Evolutionary conservation across 2,888 invertebrate genomes (phyloP), one percentile per base, ranked within the genome.

Genomic region (Lasioglossum vierecki): DNA sequence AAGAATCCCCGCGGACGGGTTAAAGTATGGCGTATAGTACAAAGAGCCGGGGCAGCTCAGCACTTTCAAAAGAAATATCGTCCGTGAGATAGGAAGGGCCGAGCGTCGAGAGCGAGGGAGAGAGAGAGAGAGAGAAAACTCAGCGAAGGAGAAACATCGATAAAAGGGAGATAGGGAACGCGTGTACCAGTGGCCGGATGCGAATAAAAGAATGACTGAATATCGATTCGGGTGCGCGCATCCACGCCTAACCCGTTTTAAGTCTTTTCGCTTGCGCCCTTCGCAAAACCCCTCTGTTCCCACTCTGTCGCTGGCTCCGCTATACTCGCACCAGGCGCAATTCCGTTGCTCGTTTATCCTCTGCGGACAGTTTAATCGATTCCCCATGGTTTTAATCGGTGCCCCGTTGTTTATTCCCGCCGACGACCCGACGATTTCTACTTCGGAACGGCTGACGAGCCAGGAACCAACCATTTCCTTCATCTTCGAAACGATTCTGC

Each of bases 181-280:
- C 80, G 74, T 79, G 82, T 81, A 84, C 72, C 63, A 53, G 80
- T 71, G 76, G 81, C 82, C 30, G 80, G 84, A 82, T 80, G 88
- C 85, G 89, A 90, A 91, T 90, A 89, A 90, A 91, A 91, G 90
- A 86, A 87, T 87, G 88, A 87, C 82, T 89, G 88, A 88, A 90
- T 93, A 93, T 93, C 92, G 93, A 93, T 93, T 92, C 68, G 79
- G 87, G 84, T 84, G 87, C 82, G 88, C 83, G 89, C 85, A 88
- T 85, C 85, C 81, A 79, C 85, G 85, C 81, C 49, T 80, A 83
- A 83, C 76, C 75, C 71, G 76, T 81, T 79, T 82, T 44, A 74
- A 77, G 83, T 79, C 76, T 72, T 68, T 49, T 39, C 70, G 46
- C 30, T 30, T 35, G 68, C 44, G 22, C 9, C 41, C 57, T 22